phyloP scores from a whole-genome alignment of 2,113 vertebrate species.

The Piprites chloris region DNA sequence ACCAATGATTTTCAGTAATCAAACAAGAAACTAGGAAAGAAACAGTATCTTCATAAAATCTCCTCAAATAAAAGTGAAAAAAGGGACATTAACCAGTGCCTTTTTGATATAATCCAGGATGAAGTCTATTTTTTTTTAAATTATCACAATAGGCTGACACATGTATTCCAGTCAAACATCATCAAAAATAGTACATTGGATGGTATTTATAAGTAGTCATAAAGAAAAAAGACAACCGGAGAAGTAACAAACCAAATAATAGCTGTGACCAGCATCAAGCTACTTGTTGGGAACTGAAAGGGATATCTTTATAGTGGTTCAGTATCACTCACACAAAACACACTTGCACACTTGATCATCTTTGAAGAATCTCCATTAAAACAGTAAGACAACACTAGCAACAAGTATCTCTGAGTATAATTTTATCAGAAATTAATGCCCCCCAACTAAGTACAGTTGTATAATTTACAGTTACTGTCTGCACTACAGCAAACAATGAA shows the following conservation, averaged over 20 bases:
- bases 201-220: neutral
- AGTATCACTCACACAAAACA: neutral
- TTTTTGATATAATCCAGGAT: neutral
- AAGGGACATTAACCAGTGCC: neutral
- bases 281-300: neutral
- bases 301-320: neutral
- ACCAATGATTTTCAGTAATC: neutral
- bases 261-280: neutral
- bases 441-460: neutral
- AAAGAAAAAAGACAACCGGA: neutral
- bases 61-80: neutral
- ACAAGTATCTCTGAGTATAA: neutral
- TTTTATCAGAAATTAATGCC: neutral
- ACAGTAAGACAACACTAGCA: neutral
- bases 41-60: neutral
- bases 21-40: neutral
- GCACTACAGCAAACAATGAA: neutral
- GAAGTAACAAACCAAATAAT: neutral
- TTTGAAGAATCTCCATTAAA: neutral
- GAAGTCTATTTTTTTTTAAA: neutral
- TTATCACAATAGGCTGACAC: rapidly evolving
- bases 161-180: neutral
- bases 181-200: neutral
- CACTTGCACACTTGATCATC: neutral
- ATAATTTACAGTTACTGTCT: neutral